Evolutionary conservation across 2,113 vertebrate genomes (phyloP), one percentile per base, ranked within the genome.

Genomic region (Megaleporinus macrocephalus): DNA sequence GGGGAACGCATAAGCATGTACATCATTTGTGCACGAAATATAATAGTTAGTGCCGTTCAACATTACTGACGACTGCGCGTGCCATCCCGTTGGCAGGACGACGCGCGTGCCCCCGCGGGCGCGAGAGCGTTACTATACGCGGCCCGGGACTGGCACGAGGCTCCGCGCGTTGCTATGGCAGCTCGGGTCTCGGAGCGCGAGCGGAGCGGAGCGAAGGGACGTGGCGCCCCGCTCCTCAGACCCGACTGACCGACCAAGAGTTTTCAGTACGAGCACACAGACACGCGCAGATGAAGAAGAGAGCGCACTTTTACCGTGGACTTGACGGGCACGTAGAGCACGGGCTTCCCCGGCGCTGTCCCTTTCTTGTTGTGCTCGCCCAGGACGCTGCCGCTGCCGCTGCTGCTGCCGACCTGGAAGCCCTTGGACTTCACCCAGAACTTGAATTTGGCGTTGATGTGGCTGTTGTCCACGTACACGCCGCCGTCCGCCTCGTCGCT

Each of bases 371-470:
- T 94, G 93, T 94, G 94, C 78, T 94, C 93, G 71, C 92, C 93
- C 87, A 94, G 69, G 47, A 94, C 89, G 92, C 91, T 94, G 90
- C 91, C 93, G 41, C 94, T 93, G 88, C 57, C 22, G 57, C 57
- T 89, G 92, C 91, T 94, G 90, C 90, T 94, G 44, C 94, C 94
- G 88, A 94, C 94, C 91, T 95, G 94, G 86, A 95, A 95, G 61
- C 95, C 97, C 89, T 98, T 98, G 78, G 96, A 97, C 94, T 96
- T 97, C 92, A 98, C 97, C 97, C 97, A 98, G 86, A 98, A 98
- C 95, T 98, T 97, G 93, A 98, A 98, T 96, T 98, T 98, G 94
- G 97, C 97, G 94, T 97, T 97, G 92, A 95, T 94, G 92, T 94
- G 93, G 91, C 92, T 94, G 91, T 93, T 95, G 87, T 95, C 94